Base-by-base conservation (phyloP, 1,140 invertebrate genomes). In the Microplitis demolitor region DNA sequence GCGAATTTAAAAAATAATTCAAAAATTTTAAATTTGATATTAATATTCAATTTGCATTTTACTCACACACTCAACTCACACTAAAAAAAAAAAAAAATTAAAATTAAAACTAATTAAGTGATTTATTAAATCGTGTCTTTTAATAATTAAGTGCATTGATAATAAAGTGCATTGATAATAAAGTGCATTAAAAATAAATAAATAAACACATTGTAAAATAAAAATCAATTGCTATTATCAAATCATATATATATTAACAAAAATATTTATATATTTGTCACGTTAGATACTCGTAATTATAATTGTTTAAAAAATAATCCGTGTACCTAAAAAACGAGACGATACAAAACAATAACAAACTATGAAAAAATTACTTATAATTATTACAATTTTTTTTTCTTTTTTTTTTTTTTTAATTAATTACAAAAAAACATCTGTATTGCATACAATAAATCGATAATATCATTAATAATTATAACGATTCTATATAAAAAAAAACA, bases 231-330 rank as follows among this genome's bases (percentile, higher is more conserved):
- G 77, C 78, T 81, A 79, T 82, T 82, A 82, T 83, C 78, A 82
- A 84, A 84, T 82, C 79, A 83, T 79, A 82, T 78, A 83, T 83
- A 81, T 80, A 78, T 80, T 85, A 85, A 84, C 82, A 84, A 83
- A 84, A 84, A 84, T 84, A 83, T 83, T 83, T 79, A 76, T 77
- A 73, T 75, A 66, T 77, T 81, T 71, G 77, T 54, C 24, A 35
- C 64, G 35, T 14, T 24, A 24, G 14, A 39, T 35, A 14, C n/a
- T 11, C 37, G 16, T 71, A 54, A 45, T 24, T 60, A 69, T 60
- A 6, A 24, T 24, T 24, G n/a, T 24, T 24, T 1, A 24, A 24
- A 24, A 24, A 24, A 24, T 24, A 24, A 24, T 24, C 24, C 24
- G 24, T 24, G 24, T 24, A 79, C 4, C 35, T 81, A 80, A 83